Conservation (phyloP, 2,888 invertebrate genomes). For the Philereme vetulata region DNA sequence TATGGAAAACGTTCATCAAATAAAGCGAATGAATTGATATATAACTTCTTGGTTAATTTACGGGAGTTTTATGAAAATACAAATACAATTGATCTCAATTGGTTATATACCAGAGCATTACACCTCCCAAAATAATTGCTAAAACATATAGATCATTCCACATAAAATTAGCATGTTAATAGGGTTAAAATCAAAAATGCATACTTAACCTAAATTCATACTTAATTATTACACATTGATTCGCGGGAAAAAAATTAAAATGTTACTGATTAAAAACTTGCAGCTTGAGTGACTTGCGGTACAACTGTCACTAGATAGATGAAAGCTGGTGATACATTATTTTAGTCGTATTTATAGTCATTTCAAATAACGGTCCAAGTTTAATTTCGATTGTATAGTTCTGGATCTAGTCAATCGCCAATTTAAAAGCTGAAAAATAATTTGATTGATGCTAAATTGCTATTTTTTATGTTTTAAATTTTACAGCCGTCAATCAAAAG, state of each 20-base stretch:
- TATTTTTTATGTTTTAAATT: background rate
- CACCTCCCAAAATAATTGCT: slow-evolving; percentile 45
- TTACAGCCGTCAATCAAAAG: slow-evolving; percentile 14
- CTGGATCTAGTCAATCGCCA: slow-evolving; percentile 56
- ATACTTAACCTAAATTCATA: slow-evolving; percentile 63
- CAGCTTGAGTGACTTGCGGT: slow-evolving; percentile 44
- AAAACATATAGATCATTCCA: slow-evolving; percentile 62
- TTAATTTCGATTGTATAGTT: slow-evolving; percentile 57
- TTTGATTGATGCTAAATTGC: slow-evolving; percentile 9
- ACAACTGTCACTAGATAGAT: slow-evolving; percentile 36
- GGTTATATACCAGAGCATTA: slow-evolving; percentile 71
- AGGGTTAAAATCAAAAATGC: slow-evolving; percentile 81
- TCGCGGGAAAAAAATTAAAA: slow-evolving; percentile 55
- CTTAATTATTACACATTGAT: slow-evolving; percentile 67
- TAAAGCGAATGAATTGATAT: slow-evolving; percentile 64
- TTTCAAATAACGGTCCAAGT: slow-evolving; percentile 69
- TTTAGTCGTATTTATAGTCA: slow-evolving; percentile 71
- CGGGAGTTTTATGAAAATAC: slow-evolving; percentile 36
- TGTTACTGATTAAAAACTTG: slow-evolving; percentile 79
- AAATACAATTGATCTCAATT: slow-evolving; percentile 44
- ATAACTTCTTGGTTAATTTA: slow-evolving; percentile 61
- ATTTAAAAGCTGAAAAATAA: slow-evolving; percentile 35
- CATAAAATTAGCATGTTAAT: slow-evolving; percentile 78
- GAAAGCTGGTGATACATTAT: slow-evolving; percentile 40
- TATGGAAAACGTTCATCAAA: slow-evolving; percentile 35